Evolutionary conservation across 2,797 vertebrate genomes (phyloP).

Genomic region (Pipistrellus pygmaeus): DNA sequence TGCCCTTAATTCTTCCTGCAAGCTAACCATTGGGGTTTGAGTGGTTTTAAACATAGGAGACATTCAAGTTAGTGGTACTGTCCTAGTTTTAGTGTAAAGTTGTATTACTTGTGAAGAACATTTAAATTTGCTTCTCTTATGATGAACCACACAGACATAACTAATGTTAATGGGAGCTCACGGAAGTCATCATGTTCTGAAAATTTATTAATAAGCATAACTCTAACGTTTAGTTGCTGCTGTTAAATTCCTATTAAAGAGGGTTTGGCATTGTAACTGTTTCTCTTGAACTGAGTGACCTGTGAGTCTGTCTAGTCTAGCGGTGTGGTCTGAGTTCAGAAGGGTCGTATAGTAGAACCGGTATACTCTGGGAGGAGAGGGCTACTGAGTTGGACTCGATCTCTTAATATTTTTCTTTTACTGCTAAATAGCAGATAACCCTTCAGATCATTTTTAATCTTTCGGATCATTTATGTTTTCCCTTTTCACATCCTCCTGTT

Average conservation of each 20-base stretch:
- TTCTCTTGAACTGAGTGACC: constrained; percentile 47
- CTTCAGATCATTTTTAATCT: background rate
- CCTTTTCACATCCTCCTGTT: background rate
- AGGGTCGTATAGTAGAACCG: constrained; percentile 19
- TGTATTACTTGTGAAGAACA: constrained; percentile 51
- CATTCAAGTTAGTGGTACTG: constrained; percentile 14
- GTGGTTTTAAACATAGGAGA: constrained; percentile 40
- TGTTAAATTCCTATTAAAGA: constrained; percentile 41
- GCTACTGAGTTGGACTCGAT: constrained; percentile 2
- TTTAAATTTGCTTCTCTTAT: constrained; percentile 47
- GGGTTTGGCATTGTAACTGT: constrained; percentile 3
- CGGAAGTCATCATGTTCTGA: constrained; percentile 42
- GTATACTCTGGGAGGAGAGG: constrained; percentile 33
- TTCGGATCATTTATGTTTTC: constrained; percentile 6
- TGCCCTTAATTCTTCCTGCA: constrained; percentile 33
- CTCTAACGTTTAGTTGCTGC: constrained; percentile 47
- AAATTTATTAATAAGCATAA: constrained; percentile 46
- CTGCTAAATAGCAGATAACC: constrained; percentile 35
- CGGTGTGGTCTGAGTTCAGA: constrained; percentile 16
- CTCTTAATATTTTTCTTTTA: constrained; percentile 50
- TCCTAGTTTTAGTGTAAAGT: constrained; percentile 56
- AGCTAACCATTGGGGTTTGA: background rate
- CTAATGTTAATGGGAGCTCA: constrained; percentile 34
- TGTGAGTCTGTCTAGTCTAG: constrained; percentile 42
- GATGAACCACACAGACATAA: constrained; percentile 39